Evolutionary conservation across 2,113 vertebrate genomes (phyloP).

Genomic region (Ia io): DNA sequence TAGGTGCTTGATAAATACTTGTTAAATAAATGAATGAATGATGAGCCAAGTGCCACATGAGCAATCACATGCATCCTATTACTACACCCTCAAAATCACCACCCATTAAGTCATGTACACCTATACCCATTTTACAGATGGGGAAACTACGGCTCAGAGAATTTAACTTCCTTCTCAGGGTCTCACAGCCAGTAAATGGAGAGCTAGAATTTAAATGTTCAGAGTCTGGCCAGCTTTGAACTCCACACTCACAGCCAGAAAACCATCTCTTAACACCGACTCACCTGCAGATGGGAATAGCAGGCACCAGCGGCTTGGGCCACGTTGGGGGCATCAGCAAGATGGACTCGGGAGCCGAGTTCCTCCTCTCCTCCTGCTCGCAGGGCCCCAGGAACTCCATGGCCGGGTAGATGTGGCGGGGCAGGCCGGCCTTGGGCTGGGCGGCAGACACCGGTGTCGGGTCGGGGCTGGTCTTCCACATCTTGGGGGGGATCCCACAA

Average conservation of each 20-base stretch:
- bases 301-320: conserved; percentile 93
- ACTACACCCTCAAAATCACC: neutral
- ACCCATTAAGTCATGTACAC: neutral
- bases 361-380: conserved; percentile 91
- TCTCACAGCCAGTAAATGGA: neutral
- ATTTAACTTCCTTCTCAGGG: neutral
- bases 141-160: neutral
- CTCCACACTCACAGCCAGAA: neutral
- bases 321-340: conserved; percentile 93
- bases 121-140: neutral
- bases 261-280: neutral
- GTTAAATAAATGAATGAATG: neutral
- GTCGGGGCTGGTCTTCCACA: conserved; percentile 92
- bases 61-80: accelerated
- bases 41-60: neutral
- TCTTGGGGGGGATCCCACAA: conserved; percentile 91
- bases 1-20: neutral
- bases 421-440: conserved; percentile 85
- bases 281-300: conserved; percentile 94
- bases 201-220: neutral
- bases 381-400: conserved; percentile 91
- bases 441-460: conserved; percentile 80
- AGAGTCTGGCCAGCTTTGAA: neutral
- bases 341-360: conserved; percentile 88
- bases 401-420: conserved; percentile 83